These are phyloP conservation scores for Rhinichthys osculus DNA, from an alignment of 2,797 vertebrate species.

Conservation along the genomic window DNA sequence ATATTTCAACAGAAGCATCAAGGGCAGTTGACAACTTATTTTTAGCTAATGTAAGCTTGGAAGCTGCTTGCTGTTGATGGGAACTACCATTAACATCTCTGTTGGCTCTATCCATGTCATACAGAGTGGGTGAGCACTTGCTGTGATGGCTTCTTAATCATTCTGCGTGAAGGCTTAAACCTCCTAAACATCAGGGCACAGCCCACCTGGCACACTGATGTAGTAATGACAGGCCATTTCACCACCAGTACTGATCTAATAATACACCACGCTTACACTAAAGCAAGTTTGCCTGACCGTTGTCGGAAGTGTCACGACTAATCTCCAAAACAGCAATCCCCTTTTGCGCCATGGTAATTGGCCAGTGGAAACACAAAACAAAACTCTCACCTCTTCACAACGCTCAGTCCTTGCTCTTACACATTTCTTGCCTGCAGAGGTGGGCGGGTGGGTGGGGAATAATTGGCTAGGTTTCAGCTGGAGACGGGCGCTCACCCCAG, in stretches of 20 bases:
- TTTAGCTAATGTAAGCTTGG: slow-evolving; percentile 1
- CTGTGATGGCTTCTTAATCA: slow-evolving; percentile 32
- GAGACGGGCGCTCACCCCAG: slow-evolving; percentile 38
- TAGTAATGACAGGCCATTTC: slow-evolving; percentile 55
- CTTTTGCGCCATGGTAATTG: slow-evolving; percentile 55
- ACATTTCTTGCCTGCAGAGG: slow-evolving; percentile 25
- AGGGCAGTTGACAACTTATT: slow-evolving; percentile 25
- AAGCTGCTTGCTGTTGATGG: slow-evolving; percentile 13
- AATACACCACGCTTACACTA: slow-evolving; percentile 50
- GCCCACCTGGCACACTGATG: slow-evolving; percentile 50
- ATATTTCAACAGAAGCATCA: slow-evolving; percentile 21
- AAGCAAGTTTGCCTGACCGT: slow-evolving; percentile 8
- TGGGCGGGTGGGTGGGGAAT: slow-evolving; percentile 49
- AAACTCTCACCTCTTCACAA: slow-evolving; percentile 13
- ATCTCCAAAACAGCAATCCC: slow-evolving; percentile 48
- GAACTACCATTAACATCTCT: slow-evolving; percentile 48
- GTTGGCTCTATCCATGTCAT: slow-evolving; percentile 22
- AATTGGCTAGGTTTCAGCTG: slow-evolving; percentile 59
- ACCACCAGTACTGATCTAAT: slow-evolving; percentile 44
- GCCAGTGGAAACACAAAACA: slow-evolving; percentile 52
- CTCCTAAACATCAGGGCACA: slow-evolving; percentile 24
- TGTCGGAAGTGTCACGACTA: slow-evolving; percentile 25
- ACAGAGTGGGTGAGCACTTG: slow-evolving; percentile 22
- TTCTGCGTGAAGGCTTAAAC: slow-evolving; percentile 31
- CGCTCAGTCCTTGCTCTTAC: not conserved